These are phyloP conservation scores for Cavia porcellus DNA, from an alignment of 2,113 vertebrate genomes.

Conservation along the genomic window DNA sequence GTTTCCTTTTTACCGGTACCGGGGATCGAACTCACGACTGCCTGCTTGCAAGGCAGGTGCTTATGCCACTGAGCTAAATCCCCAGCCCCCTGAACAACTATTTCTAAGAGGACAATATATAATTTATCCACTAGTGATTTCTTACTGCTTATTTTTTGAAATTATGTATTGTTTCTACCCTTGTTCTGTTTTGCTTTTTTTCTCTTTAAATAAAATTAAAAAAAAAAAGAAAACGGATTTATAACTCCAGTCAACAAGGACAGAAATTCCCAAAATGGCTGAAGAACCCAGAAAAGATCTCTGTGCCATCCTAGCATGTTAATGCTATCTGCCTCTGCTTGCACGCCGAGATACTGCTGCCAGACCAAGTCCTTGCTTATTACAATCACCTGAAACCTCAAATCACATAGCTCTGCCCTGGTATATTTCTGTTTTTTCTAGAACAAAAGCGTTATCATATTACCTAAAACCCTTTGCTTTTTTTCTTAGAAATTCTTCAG, in stretches of 20 bases:
- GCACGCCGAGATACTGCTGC: fast-evolving
- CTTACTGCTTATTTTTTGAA: too few species aligned
- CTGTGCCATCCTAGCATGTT: neutral
- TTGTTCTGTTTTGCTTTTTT: too few species aligned
- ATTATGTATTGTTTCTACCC: too few species aligned
- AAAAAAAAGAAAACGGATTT: neutral
- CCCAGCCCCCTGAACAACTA: too few species aligned
- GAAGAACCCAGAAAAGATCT: neutral
- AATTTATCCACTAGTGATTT: too few species aligned
- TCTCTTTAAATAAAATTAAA: too few species aligned
- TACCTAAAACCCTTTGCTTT: neutral
- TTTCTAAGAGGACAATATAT: too few species aligned
- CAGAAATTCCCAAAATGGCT: neutral
- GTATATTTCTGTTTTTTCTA: neutral
- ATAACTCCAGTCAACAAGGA: neutral
- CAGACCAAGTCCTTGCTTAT: neutral
- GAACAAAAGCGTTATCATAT: neutral
- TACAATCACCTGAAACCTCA: fast-evolving
- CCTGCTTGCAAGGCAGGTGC: too few species aligned
- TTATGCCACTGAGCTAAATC: too few species aligned
- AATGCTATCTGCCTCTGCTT: fast-evolving
- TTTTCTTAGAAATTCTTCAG: neutral
- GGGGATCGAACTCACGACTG: too few species aligned
- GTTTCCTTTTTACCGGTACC: too few species aligned
- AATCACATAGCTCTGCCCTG: neutral